Evolutionary conservation across 2,113 vertebrate species (phyloP).

Genomic region (Procapra przewalskii): DNA sequence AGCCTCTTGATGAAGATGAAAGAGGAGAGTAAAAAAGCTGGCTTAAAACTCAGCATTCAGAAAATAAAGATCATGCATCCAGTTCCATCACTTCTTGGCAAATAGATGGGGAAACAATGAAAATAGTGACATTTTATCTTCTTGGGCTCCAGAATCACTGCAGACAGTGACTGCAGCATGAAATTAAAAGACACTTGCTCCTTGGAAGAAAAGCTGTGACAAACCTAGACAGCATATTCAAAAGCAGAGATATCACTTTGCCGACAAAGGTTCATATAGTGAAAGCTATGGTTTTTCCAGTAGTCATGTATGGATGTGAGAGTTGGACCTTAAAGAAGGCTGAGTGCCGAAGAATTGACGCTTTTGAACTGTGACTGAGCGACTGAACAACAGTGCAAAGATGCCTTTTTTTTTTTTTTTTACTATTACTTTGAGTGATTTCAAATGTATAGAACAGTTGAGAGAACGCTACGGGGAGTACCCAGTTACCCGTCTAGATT

Average conservation of each 20-base stretch:
- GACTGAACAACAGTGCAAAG: background rate
- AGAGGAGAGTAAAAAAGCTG: background rate
- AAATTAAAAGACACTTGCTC: background rate
- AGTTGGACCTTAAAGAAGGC: background rate
- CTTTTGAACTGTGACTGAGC: background rate
- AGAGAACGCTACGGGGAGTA: background rate
- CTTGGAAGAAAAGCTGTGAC: background rate
- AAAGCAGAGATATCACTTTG: background rate
- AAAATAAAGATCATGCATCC: background rate
- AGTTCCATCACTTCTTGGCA: background rate
- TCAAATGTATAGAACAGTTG: background rate
- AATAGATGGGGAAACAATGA: background rate
- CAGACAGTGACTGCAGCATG: background rate
- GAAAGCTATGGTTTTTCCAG: background rate
- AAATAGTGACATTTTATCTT: background rate
- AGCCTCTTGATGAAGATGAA: background rate
- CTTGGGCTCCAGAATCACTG: background rate
- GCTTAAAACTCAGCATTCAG: background rate
- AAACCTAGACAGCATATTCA: background rate
- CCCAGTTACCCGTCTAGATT: background rate
- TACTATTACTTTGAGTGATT: background rate
- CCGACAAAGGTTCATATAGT: background rate
- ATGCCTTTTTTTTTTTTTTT: background rate
- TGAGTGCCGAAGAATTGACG: accelerated
- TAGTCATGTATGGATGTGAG: background rate